Evolutionary conservation across 2,113 vertebrate genomes (phyloP).

Genomic region (Syngnathoides biaculeatus): DNA sequence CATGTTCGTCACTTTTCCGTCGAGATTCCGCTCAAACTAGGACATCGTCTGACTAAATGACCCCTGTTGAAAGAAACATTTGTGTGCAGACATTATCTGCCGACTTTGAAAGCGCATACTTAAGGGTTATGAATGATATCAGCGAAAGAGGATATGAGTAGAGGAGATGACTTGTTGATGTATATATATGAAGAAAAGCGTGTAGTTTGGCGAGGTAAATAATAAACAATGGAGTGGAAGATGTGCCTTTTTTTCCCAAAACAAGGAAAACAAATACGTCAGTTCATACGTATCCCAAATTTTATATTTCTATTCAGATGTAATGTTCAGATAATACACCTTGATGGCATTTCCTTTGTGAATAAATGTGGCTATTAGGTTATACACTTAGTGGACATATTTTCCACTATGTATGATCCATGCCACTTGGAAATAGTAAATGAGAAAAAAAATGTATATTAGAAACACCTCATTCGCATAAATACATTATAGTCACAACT

Average conservation of each 20-base stretch:
- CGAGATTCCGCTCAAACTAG: conserved; percentile 37
- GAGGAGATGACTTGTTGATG: conserved; percentile 14
- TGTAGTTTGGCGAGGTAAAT: conserved; percentile 3
- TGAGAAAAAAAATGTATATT: too few relatives aligned
- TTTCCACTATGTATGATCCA: not conserved
- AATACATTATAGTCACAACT: not conserved
- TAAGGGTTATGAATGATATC: conserved; percentile 20
- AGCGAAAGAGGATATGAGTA: conserved; percentile 21
- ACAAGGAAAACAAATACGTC: not conserved
- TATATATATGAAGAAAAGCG: conserved; percentile 6
- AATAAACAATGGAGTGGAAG: conserved; percentile 10
- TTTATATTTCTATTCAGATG: not conserved
- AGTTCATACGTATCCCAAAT: not conserved
- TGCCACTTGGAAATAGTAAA: not conserved
- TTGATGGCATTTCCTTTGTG: not conserved
- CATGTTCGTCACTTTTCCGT: conserved; percentile 16
- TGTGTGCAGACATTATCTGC: conserved; percentile 12
- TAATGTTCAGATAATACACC: not conserved
- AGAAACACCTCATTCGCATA: not conserved
- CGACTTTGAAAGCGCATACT: conserved; percentile 4
- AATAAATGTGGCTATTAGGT: not conserved
- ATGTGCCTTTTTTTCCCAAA: not conserved
- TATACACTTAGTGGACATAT: not conserved
- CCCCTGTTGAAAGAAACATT: conserved; percentile 21
- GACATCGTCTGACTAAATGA: conserved; percentile 45